Evolutionary conservation across 2,888 invertebrate genomes (phyloP), one percentile per base, ranked within the genome.

Genomic region (Coleophora flavipennella): DNA sequence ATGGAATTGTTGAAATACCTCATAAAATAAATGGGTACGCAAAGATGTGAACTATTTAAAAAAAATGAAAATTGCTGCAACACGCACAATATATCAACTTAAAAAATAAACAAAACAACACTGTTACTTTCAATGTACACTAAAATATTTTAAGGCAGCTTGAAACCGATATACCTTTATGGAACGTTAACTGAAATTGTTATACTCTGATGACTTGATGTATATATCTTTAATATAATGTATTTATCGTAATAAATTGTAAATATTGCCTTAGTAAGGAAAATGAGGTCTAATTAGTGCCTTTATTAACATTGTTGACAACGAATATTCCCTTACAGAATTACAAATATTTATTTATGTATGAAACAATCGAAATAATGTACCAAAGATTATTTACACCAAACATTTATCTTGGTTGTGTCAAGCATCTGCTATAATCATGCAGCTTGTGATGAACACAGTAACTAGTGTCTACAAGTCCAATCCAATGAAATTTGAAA

Each of bases 401-500:
- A 20, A 20, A 20, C 20, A 4, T 20, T 26, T 26, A n/a, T 34
- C 36, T 12, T 31, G 36, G 33, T 10, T 36, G 27, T 38, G 20
- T 20, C 27, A 27, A 38, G 33, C 43, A 37, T 44, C 37, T 37
- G 36, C 39, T 39, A 39, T 39, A 40, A 31, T 36, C 20, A 20
- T 8, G 12, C 8, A 31, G 28, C 3, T 26, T 26, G 26, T 25
- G 31, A 32, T 13, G 40, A 39, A 43, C 47, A 46, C 45, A 44
- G 36, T 42, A 38, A 39, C 41, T 32, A 38, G 20, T 39, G 44
- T 50, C 46, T 44, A 54, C 62, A 63, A 65, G 62, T 64, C 65
- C 67, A 59, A 54, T 57, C 64, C 60, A 55, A 57, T 50, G 51
- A 56, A 53, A 61, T 56, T 68, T 65, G 66, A 72, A 71, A 73